phyloP scores from a whole-genome alignment of 2,113 vertebrate genomes.

The Corvus cornix region DNA sequence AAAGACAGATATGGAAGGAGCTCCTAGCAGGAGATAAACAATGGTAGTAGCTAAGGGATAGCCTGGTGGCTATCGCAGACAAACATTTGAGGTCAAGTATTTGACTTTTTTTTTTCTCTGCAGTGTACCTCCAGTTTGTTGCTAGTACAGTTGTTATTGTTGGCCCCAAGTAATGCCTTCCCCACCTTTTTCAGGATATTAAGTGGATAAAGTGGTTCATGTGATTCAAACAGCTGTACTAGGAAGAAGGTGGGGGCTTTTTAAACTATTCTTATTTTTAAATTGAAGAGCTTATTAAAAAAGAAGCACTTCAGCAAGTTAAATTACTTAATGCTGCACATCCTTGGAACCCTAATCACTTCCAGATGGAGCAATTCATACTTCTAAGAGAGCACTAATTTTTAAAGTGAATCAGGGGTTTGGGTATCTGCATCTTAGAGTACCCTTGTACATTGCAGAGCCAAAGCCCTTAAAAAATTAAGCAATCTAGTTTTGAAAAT shows the following conservation, averaged over 20 bases:
- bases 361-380: conserved; percentile 70
- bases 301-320: conserved; percentile 63
- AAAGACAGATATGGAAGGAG: not conserved
- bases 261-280: conserved; percentile 64
- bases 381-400: conserved; percentile 68
- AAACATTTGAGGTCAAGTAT: not conserved
- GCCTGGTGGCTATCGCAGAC: not conserved
- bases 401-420: conserved; percentile 61
- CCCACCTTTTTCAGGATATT: not conserved
- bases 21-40: not conserved
- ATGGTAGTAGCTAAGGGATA: fast-evolving
- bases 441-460: conserved; percentile 50
- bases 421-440: conserved; percentile 62
- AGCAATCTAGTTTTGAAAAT: conserved; percentile 49
- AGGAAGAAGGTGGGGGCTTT: not conserved
- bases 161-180: not conserved
- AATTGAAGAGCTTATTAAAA: conserved; percentile 71
- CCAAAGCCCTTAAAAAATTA: conserved; percentile 66
- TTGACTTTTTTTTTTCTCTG: not conserved
- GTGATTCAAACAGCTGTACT: conserved; percentile 58
- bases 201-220: conserved; percentile 29
- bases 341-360: conserved; percentile 70
- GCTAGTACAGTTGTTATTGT: not conserved
- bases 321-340: conserved; percentile 65
- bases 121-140: not conserved